A percentile compares a stretch with the other conserved stretches of the same genome.
These are phyloP conservation scores for Pheosia tremula DNA, from an alignment of 2,888 invertebrate genomes.

Conservation along the genomic window DNA sequence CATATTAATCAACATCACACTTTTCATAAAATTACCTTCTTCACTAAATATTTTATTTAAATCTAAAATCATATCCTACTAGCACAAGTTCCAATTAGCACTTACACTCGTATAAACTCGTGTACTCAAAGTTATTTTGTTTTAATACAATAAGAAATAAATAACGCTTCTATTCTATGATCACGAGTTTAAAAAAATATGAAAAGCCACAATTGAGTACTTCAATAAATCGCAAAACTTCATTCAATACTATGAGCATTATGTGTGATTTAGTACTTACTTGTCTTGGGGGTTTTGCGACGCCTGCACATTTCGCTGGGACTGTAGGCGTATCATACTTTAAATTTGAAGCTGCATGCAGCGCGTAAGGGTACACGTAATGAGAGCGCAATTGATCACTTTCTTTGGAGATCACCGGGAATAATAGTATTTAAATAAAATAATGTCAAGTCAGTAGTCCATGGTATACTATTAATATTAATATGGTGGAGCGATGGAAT, in stretches of 20 bases:
- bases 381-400: neutral
- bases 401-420: neutral
- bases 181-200: too few relatives aligned
- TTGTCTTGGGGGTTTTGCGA: slow-evolving; percentile 23
- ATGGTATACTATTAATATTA: neutral
- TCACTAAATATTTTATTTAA: too few relatives aligned
- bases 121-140: too few relatives aligned
- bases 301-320: slow-evolving; percentile 30
- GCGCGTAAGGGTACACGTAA: neutral
- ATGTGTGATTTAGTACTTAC: slow-evolving; percentile 28
- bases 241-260: too few relatives aligned
- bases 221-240: too few relatives aligned
- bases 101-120: too few relatives aligned
- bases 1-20: neutral
- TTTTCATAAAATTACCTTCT: neutral
- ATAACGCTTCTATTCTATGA: too few relatives aligned
- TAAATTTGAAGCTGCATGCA: slow-evolving; percentile 7
- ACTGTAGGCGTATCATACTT: neutral
- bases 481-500: neutral
- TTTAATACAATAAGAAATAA: too few relatives aligned
- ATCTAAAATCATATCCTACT: too few relatives aligned
- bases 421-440: neutral
- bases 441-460: too few relatives aligned
- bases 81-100: too few relatives aligned
- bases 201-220: too few relatives aligned